Evolutionary conservation across 2,888 invertebrate species (phyloP).

Genomic region (Gisinianus flammeolus): DNA sequence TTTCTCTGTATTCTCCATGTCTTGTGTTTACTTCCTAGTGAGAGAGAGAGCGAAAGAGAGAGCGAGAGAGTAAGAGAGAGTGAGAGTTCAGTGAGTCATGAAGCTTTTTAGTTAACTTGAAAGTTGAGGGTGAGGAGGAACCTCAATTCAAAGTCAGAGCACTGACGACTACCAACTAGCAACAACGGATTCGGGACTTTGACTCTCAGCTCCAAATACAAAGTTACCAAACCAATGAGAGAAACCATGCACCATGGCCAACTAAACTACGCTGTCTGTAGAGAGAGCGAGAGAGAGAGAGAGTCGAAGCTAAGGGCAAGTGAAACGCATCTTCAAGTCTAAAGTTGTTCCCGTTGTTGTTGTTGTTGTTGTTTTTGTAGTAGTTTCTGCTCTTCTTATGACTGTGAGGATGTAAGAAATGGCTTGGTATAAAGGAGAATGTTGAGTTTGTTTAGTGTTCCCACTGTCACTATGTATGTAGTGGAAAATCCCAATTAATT

Average conservation of each 20-base stretch:
- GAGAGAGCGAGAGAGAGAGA: no score
- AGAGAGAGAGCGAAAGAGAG: no score
- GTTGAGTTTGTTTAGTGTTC: no score
- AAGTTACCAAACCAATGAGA: background rate
- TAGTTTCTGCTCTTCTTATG: no score
- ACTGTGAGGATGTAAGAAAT: no score
- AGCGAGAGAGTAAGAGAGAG: no score
- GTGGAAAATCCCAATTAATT: slow-evolving; percentile 52
- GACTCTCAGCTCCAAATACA: background rate
- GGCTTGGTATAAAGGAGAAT: no score
- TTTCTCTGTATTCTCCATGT: no score
- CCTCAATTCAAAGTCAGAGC: background rate
- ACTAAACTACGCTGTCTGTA: background rate
- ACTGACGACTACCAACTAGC: background rate
- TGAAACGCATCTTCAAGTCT: background rate
- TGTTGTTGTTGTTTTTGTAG: background rate
- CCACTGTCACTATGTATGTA: slow-evolving; percentile 15
- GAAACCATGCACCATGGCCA: background rate
- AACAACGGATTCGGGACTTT: background rate
- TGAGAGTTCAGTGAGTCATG: background rate
- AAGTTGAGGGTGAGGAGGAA: background rate
- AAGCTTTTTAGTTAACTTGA: background rate
- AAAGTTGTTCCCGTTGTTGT: background rate
- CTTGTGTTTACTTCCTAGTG: no score
- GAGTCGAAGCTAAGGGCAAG: no score